Base-by-base conservation (phyloP, 92 coral and sea anemone species). In the Blastomussa wellsi region DNA sequence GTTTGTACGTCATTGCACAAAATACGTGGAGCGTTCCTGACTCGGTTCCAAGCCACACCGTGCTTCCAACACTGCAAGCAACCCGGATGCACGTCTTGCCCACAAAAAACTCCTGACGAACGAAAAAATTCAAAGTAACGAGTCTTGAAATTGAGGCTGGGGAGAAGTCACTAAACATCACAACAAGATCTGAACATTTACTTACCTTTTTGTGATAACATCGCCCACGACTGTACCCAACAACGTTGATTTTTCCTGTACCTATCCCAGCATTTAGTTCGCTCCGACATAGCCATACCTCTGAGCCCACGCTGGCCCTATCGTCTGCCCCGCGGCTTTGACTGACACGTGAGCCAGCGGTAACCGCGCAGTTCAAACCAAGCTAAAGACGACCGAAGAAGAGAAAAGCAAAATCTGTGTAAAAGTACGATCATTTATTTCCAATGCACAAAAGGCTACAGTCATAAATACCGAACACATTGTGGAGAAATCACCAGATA, bases 31-130 rank as follows among this genome's bases (percentile, higher is more conserved):
- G 81, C 16, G 90, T 90, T 24, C 99, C 99, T 67, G 94, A 89
- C 71, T 96, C 98, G 44, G 99, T 89, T 13, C 95, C 99, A 66
- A 96, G 93, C 99, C 99, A 96, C 36, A 96, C 99, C 29, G 99
- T 92, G 88, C 98, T 96, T 8, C 99, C 99, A 28, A 96, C 99
- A 70, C 98, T 96, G 70, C 99, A 96, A 2, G 98, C 99, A 65
- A 93, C 94, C 31, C 95, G 95, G 76, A 96, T 93, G 37, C 86
- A 88, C 24, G 92, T 60, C 73, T 94, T 94, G 47, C 95, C 93
- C 0, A 94, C 92, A 11, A 91, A 87, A 72, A 90, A 87, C 74
- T 96, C 99, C 99, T 96, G 41, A 26, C 17, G 22, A 66, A 32
- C 28, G 19, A 64, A 88, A 53, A 69, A 57, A 82, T 66, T 19